Conservation (phyloP, 1,140 invertebrate genomes). For the Drosophila arawakana region DNA sequence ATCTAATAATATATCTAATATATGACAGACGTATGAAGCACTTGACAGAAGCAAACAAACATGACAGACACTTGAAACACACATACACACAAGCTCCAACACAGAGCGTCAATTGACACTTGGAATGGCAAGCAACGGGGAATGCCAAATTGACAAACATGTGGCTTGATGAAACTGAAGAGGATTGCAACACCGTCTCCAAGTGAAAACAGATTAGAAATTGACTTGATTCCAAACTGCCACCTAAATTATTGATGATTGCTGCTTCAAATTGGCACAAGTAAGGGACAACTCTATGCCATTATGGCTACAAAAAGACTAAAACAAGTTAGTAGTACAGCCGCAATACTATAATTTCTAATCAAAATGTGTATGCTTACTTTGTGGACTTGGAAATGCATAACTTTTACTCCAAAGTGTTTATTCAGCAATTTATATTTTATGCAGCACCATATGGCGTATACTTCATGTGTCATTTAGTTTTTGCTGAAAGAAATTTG, state of each 20-base stretch:
- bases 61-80: conserved; percentile 63
- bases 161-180: conserved; percentile 7
- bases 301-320: background rate
- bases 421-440: no score
- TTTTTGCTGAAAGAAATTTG: no score
- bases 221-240: conserved; percentile 28
- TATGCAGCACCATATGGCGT: no score
- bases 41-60: conserved; percentile 73
- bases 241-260: conserved; percentile 29
- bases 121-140: conserved; percentile 1
- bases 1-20: no score
- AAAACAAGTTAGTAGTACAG: background rate
- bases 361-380: background rate
- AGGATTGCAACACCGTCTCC: background rate
- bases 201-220: conserved; percentile 48
- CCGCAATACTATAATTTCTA: background rate
- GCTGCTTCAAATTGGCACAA: conserved; percentile 17
- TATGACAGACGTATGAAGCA: conserved; percentile 61
- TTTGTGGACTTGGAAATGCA: background rate
- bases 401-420: background rate
- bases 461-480: no score
- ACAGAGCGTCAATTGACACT: conserved; percentile 14
- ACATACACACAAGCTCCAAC: background rate
- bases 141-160: conserved; percentile 38
- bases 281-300: background rate